A percentile compares a stretch with the other conserved stretches of the same genome.
Conservation (phyloP, 2,113 vertebrate genomes). For the Takifugu bimaculatus region DNA sequence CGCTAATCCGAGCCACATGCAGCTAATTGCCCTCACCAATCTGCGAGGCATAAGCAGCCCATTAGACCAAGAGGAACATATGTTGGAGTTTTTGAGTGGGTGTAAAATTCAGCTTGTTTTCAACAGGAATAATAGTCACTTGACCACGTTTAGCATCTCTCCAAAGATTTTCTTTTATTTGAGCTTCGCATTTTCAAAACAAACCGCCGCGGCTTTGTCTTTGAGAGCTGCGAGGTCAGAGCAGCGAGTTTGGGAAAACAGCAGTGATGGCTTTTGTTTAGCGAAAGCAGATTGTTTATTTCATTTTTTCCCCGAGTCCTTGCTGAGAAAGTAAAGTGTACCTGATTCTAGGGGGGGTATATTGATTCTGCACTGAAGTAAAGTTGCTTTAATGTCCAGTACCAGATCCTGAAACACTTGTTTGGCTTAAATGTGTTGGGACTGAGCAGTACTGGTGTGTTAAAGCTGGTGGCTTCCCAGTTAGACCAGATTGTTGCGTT, state of each 20-base stretch:
- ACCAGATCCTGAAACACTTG: too few relatives aligned
- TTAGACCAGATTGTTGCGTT: too few relatives aligned
- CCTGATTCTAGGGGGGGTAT: too few relatives aligned
- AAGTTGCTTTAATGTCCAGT: too few relatives aligned
- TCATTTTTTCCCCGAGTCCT: too few relatives aligned
- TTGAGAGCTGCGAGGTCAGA: neutral
- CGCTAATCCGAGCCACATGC: conserved; percentile 62
- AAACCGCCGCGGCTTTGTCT: neutral
- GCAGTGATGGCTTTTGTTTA: neutral
- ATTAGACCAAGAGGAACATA: conserved; percentile 55
- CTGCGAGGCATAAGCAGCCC: conserved; percentile 40
- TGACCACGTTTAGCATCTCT: conserved; percentile 34
- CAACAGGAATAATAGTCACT: conserved; percentile 36
- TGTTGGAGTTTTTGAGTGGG: conserved; percentile 45
- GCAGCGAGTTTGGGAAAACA: neutral
- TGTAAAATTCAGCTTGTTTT: conserved; percentile 45
- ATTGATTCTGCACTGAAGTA: too few relatives aligned
- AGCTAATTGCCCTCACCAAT: conserved; percentile 62
- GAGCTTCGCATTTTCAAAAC: neutral
- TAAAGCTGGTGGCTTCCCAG: too few relatives aligned
- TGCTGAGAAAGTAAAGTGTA: too few relatives aligned
- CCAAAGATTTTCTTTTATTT: conserved; percentile 1
- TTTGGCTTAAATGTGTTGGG: too few relatives aligned
- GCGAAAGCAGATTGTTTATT: neutral
- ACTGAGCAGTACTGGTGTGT: too few relatives aligned